Conservation (phyloP, 53 echinoderm and acorn worm species). For the Paracentrotus lividus region DNA sequence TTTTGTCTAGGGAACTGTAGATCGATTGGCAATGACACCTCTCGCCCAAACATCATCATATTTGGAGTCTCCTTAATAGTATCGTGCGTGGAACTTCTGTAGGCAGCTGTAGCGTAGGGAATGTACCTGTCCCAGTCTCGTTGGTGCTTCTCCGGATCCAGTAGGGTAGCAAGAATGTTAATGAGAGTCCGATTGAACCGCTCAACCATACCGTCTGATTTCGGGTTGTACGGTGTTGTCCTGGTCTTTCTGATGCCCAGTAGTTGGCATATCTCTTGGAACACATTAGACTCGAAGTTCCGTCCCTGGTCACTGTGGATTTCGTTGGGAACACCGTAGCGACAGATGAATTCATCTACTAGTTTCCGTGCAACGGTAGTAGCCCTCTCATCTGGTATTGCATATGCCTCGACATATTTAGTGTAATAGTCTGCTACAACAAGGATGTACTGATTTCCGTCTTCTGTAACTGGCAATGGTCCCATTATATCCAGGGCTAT, state of each 20-base stretch:
- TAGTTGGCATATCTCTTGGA: constrained; percentile 23
- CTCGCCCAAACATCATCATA: constrained; percentile 73
- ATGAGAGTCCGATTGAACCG: constrained; percentile 67
- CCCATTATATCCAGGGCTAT: constrained; percentile 56
- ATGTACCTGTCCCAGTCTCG: constrained; percentile 62
- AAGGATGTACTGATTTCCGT: constrained; percentile 35
- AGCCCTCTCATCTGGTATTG: constrained; percentile 41
- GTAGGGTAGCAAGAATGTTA: constrained; percentile 43
- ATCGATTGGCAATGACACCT: constrained; percentile 63
- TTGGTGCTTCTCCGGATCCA: constrained; percentile 42
- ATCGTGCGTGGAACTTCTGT: constrained; percentile 70
- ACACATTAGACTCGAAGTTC: constrained; percentile 36
- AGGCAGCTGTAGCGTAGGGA: constrained; percentile 71
- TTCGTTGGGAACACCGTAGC: constrained; percentile 34
- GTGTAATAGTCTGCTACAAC: constrained; percentile 64
- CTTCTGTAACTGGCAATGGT: constrained; percentile 47
- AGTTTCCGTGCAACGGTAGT: constrained; percentile 13
- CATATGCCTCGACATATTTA: constrained; percentile 69
- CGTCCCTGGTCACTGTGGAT: constrained; percentile 57
- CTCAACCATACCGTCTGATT: constrained; percentile 58
- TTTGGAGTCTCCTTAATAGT: constrained; percentile 71
- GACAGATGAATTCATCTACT: constrained; percentile 29
- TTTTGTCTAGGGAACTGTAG: constrained; percentile 1
- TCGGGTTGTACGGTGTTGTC: constrained; percentile 46
- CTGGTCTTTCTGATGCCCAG: constrained; percentile 47